A percentile compares a stretch with the other conserved stretches of the same genome.
Conservation (phyloP, 2,797 vertebrate species). For the Gambelia wislizenii region DNA sequence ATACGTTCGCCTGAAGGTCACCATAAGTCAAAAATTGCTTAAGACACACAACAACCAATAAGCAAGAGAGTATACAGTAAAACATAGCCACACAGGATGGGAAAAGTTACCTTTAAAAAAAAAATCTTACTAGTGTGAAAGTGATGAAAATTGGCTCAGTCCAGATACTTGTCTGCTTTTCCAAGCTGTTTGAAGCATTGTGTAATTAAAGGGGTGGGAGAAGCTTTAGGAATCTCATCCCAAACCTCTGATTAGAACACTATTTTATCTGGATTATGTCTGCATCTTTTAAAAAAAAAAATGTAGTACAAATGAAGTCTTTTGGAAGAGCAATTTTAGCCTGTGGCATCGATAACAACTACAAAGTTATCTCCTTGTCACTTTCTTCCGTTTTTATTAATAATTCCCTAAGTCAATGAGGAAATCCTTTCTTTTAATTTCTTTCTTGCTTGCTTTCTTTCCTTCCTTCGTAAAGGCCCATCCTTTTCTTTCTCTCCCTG, state of each 20-base stretch:
- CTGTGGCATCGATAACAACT: conserved; percentile 48
- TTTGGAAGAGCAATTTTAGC: conserved; percentile 49
- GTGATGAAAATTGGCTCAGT: not conserved
- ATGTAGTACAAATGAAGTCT: conserved; percentile 50
- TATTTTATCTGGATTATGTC: conserved; percentile 54
- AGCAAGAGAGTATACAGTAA: not conserved
- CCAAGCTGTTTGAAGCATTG: rapidly evolving
- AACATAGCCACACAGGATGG: not conserved
- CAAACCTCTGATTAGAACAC: conserved; percentile 53
- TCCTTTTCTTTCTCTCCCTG: not conserved
- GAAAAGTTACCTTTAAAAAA: not conserved
- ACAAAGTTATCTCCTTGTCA: conserved; percentile 53
- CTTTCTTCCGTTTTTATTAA: conserved; percentile 68
- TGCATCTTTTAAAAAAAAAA: conserved; percentile 70
- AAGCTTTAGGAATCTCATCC: conserved; percentile 50
- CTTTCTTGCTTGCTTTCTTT: not conserved
- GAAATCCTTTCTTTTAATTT: conserved; percentile 48
- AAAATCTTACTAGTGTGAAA: not conserved
- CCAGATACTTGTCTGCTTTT: conserved; percentile 2
- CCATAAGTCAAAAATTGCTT: too few species aligned
- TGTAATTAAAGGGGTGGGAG: not conserved
- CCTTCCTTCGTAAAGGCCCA: not conserved
- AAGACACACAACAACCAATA: too few species aligned
- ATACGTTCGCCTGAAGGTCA: too few species aligned
- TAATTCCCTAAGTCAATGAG: conserved; percentile 63